Evolutionary conservation across 2,888 invertebrate species (phyloP).

Genomic region (Stenodera caucasica): DNA sequence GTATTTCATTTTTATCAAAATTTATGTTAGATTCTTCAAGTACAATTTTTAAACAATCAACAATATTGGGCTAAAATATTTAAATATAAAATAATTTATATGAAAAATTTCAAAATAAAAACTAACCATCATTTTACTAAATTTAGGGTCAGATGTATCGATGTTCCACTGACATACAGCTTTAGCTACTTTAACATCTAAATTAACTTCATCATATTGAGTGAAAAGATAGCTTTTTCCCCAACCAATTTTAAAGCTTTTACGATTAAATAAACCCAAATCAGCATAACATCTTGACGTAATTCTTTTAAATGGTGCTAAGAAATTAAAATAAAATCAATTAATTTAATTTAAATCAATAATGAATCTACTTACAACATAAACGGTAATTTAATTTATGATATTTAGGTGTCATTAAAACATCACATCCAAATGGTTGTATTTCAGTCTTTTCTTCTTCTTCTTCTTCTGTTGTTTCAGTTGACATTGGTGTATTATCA

Average conservation of each 20-base stretch:
- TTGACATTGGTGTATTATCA: neutral
- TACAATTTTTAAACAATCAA: conserved; percentile 39
- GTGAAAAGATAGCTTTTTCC: conserved; percentile 63
- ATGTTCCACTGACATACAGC: neutral
- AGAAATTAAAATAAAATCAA: neutral
- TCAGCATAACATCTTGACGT: conserved; percentile 56
- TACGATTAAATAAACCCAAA: conserved; percentile 63
- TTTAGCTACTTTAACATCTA: neutral
- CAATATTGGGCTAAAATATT: conserved; percentile 26
- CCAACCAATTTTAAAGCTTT: conserved; percentile 76
- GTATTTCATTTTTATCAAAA: conserved; percentile 35
- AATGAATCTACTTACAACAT: conserved; percentile 12
- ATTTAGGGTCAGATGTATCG: neutral
- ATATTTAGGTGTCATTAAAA: conserved; percentile 9
- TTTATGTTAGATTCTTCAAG: conserved; percentile 37
- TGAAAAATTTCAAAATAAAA: conserved; percentile 3
- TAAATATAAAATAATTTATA: neutral
- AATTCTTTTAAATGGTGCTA: conserved; percentile 10
- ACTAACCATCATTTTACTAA: conserved; percentile 11
- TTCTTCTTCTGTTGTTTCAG: neutral
- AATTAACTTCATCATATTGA: conserved; percentile 6
- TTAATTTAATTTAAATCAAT: neutral
- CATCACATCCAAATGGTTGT: conserved; percentile 5
- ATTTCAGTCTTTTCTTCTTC: neutral
- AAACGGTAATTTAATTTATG: conserved; percentile 10